Base-by-base conservation (phyloP, 1,140 invertebrate genomes). In the Hylaeus anthracinus region DNA sequence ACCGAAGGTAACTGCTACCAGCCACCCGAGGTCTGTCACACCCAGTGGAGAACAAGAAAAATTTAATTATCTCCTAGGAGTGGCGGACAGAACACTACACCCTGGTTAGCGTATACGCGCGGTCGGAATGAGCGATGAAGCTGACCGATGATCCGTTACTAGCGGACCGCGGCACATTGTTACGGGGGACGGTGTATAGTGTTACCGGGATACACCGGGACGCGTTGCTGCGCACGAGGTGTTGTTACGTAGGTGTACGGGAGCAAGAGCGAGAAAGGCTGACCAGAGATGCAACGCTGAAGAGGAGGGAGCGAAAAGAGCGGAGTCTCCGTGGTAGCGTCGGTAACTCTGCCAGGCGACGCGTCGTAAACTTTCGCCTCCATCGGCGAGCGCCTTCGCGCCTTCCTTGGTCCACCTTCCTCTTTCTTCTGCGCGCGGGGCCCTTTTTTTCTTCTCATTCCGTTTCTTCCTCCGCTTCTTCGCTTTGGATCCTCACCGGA, bases 301-400 rank as follows among this genome's bases (percentile, higher is more conserved):
- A 67, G 72, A n/a, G 63, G 73, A 70, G 48, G 43, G 67, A 75
- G 60, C 43, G 60, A 55, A 71, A 64, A 72, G 83, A 85, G 79
- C 65, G 73, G 65, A 78, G 85, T 79, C 86, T 81, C 85, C 86
- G 87, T 90, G 89, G 91, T 92, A 92, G 91, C 90, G 90, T 92
- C 88, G 87, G 90, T 91, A 91, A 91, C 89, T 92, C 89, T 87
- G 90, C 83, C 85, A 87, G 85, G 83, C 89, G 91, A 90, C 90
- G 91, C 90, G 90, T 91, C 91, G 91, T 92, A 92, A 92, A 92
- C 89, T 90, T 92, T 91, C 90, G 90, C 90, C 88, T 92, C 90
- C 91, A 91, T 92, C 88, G 89, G 88, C 77, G 87, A 91, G 85
- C 84, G 79, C 84, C 87, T 89, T 91, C 88, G 89, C 87, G 88